Evolutionary conservation across 2,113 vertebrate species (phyloP).

Genomic region (Eulacestoma nigropectus): DNA sequence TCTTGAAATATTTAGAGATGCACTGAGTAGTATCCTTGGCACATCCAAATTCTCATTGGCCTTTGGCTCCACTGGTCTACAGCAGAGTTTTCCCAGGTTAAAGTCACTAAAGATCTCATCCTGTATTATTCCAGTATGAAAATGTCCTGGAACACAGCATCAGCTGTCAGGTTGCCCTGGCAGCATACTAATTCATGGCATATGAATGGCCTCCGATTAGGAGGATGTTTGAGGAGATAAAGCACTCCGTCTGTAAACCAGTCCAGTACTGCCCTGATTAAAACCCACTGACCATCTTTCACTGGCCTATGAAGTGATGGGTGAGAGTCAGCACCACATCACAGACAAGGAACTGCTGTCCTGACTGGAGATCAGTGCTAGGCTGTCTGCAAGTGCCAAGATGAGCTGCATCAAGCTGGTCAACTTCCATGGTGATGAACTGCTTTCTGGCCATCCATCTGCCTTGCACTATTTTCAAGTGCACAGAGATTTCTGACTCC

Average conservation of each 20-base stretch:
- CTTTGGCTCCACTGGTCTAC: background rate
- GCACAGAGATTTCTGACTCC: background rate
- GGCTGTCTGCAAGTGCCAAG: background rate
- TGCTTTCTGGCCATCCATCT: background rate
- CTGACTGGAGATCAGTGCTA: background rate
- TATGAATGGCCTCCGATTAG: background rate
- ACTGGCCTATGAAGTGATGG: background rate
- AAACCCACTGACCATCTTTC: background rate
- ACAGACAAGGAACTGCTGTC: background rate
- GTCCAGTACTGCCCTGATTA: background rate
- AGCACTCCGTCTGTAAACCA: background rate
- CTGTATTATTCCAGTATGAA: background rate
- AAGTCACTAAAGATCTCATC: background rate
- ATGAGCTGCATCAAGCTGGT: background rate
- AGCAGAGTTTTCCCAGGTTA: background rate
- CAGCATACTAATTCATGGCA: background rate
- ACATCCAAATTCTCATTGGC: background rate
- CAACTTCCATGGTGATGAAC: background rate
- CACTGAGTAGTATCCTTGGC: background rate
- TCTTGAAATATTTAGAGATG: slow-evolving; percentile 4
- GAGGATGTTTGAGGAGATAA: background rate
- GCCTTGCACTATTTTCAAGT: background rate
- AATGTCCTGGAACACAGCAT: background rate
- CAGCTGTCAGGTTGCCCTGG: background rate
- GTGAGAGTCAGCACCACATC: background rate